These are phyloP conservation scores for Ameiurus melas DNA, from an alignment of 2,113 vertebrate species.

Conservation along the genomic window DNA sequence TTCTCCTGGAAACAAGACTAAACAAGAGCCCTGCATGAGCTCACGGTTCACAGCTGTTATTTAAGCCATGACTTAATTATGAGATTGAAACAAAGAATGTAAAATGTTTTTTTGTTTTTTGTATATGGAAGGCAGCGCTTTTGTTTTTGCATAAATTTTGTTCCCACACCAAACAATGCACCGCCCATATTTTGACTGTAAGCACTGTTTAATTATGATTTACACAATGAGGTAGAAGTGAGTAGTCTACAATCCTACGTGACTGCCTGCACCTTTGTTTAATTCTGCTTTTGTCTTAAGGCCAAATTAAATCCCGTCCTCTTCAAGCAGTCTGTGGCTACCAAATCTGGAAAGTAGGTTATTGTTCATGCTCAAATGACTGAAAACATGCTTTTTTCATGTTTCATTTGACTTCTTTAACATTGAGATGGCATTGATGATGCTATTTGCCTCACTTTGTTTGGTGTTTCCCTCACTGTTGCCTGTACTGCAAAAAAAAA, in stretches of 20 bases:
- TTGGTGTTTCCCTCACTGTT: neutral
- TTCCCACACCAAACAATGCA: constrained; percentile 16
- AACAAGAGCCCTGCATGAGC: constrained; percentile 50
- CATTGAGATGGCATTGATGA: neutral
- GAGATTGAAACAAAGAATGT: constrained; percentile 1
- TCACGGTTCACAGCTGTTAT: constrained; percentile 34
- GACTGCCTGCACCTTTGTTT: constrained; percentile 53
- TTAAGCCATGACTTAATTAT: neutral
- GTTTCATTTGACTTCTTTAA: neutral
- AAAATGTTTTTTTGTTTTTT: neutral
- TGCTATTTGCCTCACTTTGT: neutral
- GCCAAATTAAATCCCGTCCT: neutral
- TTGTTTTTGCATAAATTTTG: neutral
- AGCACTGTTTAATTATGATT: constrained; percentile 24
- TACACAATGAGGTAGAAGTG: constrained; percentile 2
- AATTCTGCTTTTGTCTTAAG: constrained; percentile 58
- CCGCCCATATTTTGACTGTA: neutral
- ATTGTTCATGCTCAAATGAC: neutral
- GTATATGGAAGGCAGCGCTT: neutral
- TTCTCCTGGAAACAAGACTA: constrained; percentile 69
- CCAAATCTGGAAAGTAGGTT: neutral
- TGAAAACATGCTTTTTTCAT: neutral
- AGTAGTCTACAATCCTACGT: constrained; percentile 53
- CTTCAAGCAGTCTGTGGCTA: neutral
- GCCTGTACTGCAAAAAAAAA: neutral